phyloP scores from a whole-genome alignment of 2,888 invertebrate species.

The Leptopilina myrica region DNA sequence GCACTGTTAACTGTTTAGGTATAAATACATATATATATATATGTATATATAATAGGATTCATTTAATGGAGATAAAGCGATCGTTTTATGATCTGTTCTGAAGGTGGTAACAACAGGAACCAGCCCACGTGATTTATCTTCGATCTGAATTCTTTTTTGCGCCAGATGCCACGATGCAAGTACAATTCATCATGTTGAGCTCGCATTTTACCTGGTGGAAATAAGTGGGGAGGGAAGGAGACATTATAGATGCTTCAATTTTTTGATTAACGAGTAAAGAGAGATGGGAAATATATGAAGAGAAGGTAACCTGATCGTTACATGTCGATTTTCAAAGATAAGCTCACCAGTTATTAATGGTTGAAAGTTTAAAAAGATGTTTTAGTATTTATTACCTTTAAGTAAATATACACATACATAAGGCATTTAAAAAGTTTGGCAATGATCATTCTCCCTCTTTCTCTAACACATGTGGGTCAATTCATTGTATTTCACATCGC shows the following conservation, averaged over 20 bases:
- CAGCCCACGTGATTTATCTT: slow-evolving; percentile 46
- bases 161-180: slow-evolving; percentile 43
- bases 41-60: neutral
- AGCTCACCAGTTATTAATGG: slow-evolving; percentile 23
- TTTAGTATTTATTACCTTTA: neutral
- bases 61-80: slow-evolving; percentile 27
- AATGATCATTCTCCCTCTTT: no score
- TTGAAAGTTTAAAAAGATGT: slow-evolving; percentile 17
- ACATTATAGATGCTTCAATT: slow-evolving; percentile 38
- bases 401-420: neutral
- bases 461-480: no score
- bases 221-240: slow-evolving; percentile 12
- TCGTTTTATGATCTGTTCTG: slow-evolving; percentile 42
- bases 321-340: slow-evolving; percentile 29
- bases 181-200: slow-evolving; percentile 45
- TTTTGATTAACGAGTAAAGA: slow-evolving; percentile 38
- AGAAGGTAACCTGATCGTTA: slow-evolving; percentile 30
- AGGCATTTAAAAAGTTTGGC: neutral
- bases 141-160: slow-evolving; percentile 45
- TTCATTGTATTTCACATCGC: no score
- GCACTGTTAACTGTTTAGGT: no score
- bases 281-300: neutral
- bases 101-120: slow-evolving; percentile 47
- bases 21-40: no score
- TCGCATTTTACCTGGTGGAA: neutral